Evolutionary conservation across 2,888 invertebrate genomes (phyloP).

Genomic region (Uloborus plumipes): DNA sequence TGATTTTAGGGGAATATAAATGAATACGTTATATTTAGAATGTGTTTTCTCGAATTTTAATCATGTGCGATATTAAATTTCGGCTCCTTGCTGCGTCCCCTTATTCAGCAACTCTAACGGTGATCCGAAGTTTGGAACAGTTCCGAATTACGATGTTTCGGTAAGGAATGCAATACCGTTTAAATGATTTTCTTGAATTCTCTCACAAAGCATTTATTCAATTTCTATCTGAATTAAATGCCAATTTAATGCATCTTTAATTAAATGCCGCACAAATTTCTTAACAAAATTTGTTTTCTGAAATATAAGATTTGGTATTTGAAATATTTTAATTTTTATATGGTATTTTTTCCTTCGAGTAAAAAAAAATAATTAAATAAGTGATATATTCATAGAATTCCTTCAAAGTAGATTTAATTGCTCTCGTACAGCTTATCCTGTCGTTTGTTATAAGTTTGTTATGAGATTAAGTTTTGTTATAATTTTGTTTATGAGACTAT

Average conservation of each 20-base stretch:
- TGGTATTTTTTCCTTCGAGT: no score
- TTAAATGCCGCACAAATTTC: neutral
- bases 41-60: slow-evolving; percentile 43
- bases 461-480: no score
- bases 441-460: no score
- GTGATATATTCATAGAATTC: no score
- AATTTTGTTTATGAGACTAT: no score
- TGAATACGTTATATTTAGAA: slow-evolving; percentile 44
- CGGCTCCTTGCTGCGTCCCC: slow-evolving; percentile 17
- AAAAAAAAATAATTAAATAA: no score
- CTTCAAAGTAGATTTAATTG: no score
- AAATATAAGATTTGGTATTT: no score
- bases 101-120: neutral
- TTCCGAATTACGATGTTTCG: slow-evolving; percentile 8
- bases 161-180: neutral
- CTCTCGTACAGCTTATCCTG: no score
- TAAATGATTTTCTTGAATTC: slow-evolving; percentile 21
- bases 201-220: slow-evolving; percentile 5
- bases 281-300: no score
- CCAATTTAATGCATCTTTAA: slow-evolving; percentile 12
- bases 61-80: slow-evolving; percentile 56
- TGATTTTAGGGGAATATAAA: slow-evolving; percentile 42
- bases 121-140: no score
- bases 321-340: no score
- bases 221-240: neutral